phyloP scores from a whole-genome alignment of 2,888 invertebrate genomes.

The Eupelmus urozonus region DNA sequence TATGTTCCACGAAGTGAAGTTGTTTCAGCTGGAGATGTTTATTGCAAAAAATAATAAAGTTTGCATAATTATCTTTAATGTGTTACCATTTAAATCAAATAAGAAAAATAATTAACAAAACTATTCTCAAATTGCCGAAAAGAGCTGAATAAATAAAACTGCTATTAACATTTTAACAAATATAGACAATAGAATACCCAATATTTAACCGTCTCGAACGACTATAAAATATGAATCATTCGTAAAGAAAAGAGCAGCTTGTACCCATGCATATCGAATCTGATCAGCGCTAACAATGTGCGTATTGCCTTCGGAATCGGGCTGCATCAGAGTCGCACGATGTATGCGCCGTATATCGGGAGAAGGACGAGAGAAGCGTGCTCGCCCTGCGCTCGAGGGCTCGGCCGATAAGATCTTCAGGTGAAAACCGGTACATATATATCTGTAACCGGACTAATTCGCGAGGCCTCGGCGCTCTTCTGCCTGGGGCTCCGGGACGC shows the following conservation, averaged over 20 bases:
- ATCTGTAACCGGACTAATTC: constrained; percentile 36
- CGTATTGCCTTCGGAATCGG: neutral
- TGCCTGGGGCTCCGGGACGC: neutral
- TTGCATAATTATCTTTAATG: constrained; percentile 38
- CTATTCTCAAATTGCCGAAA: too few species aligned
- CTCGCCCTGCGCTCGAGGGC: constrained; percentile 50
- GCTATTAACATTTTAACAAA: too few species aligned
- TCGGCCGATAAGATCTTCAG: constrained; percentile 67
- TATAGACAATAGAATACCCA: too few species aligned
- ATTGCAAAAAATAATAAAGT: constrained; percentile 44
- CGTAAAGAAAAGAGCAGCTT: too few species aligned
- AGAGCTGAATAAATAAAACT: too few species aligned
- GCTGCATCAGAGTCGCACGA: neutral
- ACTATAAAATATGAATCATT: too few species aligned
- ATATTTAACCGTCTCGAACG: too few species aligned
- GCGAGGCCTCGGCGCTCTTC: constrained; percentile 6
- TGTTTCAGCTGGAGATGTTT: constrained; percentile 11
- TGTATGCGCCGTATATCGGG: neutral
- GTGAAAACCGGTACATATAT: constrained; percentile 62
- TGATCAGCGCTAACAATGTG: neutral
- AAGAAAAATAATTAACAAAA: too few species aligned
- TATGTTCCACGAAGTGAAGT: constrained; percentile 20
- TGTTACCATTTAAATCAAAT: too few species aligned
- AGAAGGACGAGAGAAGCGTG: neutral
- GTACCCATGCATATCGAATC: too few species aligned